Evolutionary conservation across 1,140 invertebrate species (phyloP), one percentile per base, ranked within the genome.

Genomic region (Drosophila repleta): DNA sequence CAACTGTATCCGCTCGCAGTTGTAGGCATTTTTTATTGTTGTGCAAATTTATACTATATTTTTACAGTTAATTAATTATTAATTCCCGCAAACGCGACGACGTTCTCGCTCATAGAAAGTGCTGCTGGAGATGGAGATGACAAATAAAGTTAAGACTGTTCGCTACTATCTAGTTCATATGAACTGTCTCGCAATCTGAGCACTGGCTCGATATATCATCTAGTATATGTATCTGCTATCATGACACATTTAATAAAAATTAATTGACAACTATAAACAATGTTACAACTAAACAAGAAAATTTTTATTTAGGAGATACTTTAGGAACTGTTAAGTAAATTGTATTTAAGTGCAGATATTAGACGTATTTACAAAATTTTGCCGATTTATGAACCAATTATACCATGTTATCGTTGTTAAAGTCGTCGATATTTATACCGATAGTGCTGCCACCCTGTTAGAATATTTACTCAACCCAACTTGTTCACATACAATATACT

Each of bases 1-100:
- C 60, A 63, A 60, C 49, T 77, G 65, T 49, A 74, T 75, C 64
- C 75, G 69, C 57, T 74, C 45, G 39, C 48, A 64, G 39, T 81
- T 80, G 61, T 58, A 64, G 68, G 67, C 63, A 83, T 77, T 29
- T 8, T 55, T 56, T 29, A 29, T 55, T 56, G 57, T 55, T 69
- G 3, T 66, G 65, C 65, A 69, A 74, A 56, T 80, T 65, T 74
- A 68, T 63, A 70, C 55, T 75, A 67, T 74, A 68, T 62, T 72
- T 72, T 76, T 63, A 78, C 64, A 72, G 58, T 66, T 75, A 78
- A 88, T 85, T 76, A 85, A 72, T 81, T 70, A 88, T 76, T 82
- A 69, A 69, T 82, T 81, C 62, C 75, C 83, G 64, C 74, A 62
- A 76, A 73, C 76, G 76, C 69, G 72, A 73, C 57, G 58, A 69